Evolutionary conservation across 2,797 vertebrate genomes (phyloP), one percentile per base, ranked within the genome.

Genomic region (Oreochromis mossambicus): DNA sequence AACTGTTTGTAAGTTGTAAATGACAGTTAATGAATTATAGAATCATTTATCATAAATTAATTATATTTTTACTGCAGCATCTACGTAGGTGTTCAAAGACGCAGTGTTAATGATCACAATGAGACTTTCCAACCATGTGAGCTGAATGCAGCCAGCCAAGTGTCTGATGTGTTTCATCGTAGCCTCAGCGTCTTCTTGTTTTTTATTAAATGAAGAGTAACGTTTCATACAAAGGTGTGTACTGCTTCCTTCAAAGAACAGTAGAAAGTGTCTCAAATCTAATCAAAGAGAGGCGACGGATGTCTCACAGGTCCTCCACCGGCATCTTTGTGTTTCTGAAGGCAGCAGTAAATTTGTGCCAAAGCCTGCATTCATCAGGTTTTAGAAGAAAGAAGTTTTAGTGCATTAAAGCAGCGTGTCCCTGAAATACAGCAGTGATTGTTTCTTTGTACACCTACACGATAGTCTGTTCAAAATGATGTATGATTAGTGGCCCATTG

Each of bases 331-430:
- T 61, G 58, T 1, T 63, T 63, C 5, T 63, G 8, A 6, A 6
- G 8, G 8, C 8, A 26, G 21, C 41, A 7, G 38, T 0, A 0
- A 41, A 70, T 9, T 9, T 9, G n/a, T 15, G 7, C 36, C 21
- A 24, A 15, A 2, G 66, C 2, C n/a, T 0, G 63, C 8, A 15
- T 6, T 2, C 8, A 1, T 68, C 2, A 2, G 14, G 13, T 70
- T 70, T 46, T 15, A 70, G 21, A 46, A 70, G 8, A n/a, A 51
- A 26, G 26, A 26, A 26, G 26, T 4, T 26, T 26, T 4, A 26
- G 26, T 26, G 26, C 11, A 36, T 63, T 38, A 63, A n/a, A 66
- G 2, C 19, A 1, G 34, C 5, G 6, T 63, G 58, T 10, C 34
- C 5, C 11, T 66, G 61, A 66, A 24, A 66, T 13, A 13, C 63